A percentile compares a stretch with the other conserved stretches of the same genome.
Conservation (phyloP, 2,113 vertebrate species). For the Dipodomys spectabilis region DNA sequence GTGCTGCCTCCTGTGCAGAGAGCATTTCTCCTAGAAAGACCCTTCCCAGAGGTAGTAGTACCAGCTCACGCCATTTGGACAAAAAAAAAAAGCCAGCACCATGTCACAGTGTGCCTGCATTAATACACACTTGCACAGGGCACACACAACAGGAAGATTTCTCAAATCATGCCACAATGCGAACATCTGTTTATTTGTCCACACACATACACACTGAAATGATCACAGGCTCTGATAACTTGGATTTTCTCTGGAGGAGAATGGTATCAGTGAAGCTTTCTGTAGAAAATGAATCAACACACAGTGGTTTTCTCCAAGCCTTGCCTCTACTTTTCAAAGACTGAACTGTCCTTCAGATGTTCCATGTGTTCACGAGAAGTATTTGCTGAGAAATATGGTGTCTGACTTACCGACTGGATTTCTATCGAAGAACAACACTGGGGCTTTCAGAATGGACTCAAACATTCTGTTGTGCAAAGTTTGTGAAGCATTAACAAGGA, state of each 20-base stretch:
- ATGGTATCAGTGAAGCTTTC: neutral
- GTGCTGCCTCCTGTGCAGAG: neutral
- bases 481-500: slow-evolving; percentile 91
- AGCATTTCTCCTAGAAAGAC: neutral
- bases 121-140: neutral
- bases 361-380: neutral
- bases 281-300: neutral
- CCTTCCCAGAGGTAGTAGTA: neutral
- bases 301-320: neutral
- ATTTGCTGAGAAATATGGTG: neutral
- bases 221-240: too few species aligned
- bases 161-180: neutral
- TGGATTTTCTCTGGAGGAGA: neutral
- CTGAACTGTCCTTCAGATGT: neutral
- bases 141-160: rapidly evolving
- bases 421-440: slow-evolving; percentile 94
- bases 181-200: neutral
- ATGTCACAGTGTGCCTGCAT: neutral
- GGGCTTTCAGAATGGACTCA: slow-evolving; percentile 90
- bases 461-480: slow-evolving; percentile 95
- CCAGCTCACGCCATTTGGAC: rapidly evolving
- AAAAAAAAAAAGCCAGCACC: neutral
- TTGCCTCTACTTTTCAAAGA: neutral
- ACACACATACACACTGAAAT: neutral
- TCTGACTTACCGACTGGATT: slow-evolving; percentile 94